These are phyloP conservation scores for Thamnophis elegans DNA, from an alignment of 2,797 vertebrate species.

Conservation along the genomic window DNA sequence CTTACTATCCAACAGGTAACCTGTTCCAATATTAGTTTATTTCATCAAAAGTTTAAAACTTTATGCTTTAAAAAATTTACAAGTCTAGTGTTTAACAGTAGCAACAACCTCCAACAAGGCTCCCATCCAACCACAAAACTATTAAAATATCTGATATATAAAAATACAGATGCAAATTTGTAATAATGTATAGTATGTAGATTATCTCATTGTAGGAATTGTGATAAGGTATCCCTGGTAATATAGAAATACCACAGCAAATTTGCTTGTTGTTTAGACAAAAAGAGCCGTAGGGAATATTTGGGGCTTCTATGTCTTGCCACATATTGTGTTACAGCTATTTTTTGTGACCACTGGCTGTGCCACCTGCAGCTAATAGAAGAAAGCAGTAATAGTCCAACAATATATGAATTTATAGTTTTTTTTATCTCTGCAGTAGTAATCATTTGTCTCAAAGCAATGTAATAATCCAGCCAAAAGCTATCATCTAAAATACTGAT, in stretches of 20 bases:
- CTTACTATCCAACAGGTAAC: conserved; percentile 75
- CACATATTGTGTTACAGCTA: background rate
- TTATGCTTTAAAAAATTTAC: background rate
- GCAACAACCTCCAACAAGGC: background rate
- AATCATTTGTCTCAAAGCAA: background rate
- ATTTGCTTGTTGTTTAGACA: background rate
- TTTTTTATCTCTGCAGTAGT: background rate
- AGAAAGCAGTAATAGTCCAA: background rate
- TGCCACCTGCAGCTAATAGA: background rate
- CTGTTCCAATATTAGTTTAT: conserved; percentile 35
- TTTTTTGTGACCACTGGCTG: no score
- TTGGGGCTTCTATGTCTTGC: background rate
- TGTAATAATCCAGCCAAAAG: background rate
- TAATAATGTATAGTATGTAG: background rate
- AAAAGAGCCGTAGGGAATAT: background rate
- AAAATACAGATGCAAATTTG: background rate
- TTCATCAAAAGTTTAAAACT: conserved; percentile 18
- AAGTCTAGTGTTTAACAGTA: background rate
- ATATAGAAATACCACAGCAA: background rate
- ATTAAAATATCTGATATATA: background rate
- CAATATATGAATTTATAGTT: background rate
- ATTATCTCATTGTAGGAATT: background rate
- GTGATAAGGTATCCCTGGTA: background rate
- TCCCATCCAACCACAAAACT: background rate
- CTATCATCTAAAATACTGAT: background rate